Evolutionary conservation across 1,140 invertebrate species (phyloP).

Genomic region (Drosophila nigrodunni): DNA sequence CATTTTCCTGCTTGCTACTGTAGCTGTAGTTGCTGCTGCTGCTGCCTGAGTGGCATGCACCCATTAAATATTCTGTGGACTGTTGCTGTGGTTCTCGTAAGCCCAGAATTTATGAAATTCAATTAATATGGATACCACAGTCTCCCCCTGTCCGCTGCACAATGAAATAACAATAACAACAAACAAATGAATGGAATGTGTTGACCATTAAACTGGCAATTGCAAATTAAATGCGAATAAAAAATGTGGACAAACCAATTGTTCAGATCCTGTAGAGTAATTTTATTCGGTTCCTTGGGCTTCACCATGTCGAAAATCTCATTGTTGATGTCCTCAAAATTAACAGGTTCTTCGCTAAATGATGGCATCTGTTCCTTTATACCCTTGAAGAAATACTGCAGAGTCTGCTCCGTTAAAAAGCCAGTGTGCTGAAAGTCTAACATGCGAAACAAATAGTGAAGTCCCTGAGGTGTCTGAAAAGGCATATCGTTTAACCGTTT

Average conservation of each 20-base stretch:
- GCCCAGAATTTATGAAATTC: conserved; percentile 98
- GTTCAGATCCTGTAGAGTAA: conserved; percentile 94
- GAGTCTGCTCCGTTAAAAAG: conserved; percentile 94
- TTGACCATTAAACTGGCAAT: not conserved
- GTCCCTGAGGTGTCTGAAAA: conserved; percentile 89
- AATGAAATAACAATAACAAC: not conserved
- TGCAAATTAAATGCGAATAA: not conserved
- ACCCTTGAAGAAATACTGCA: conserved; percentile 97
- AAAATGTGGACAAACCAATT: conserved; percentile 54
- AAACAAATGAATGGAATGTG: not conserved
- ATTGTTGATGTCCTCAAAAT: conserved; percentile 97
- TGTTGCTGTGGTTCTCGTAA: conserved; percentile 95
- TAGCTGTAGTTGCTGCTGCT: conserved; percentile 1
- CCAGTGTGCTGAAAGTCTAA: conserved; percentile 95
- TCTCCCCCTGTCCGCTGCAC: conserved; percentile 94
- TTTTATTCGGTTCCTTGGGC: conserved; percentile 92
- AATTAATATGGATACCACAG: conserved; percentile 96
- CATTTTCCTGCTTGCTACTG: conserved; percentile 15
- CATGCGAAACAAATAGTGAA: conserved; percentile 96
- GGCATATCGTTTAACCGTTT: no score
- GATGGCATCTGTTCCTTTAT: conserved; percentile 95
- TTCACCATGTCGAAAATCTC: conserved; percentile 99
- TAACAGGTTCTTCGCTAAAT: conserved; percentile 93
- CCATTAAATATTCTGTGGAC: conserved; percentile 73
- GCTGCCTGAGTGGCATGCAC: conserved; percentile 15